Base-by-base conservation (phyloP, 2,888 invertebrate genomes). In the Bombyx huttoni region DNA sequence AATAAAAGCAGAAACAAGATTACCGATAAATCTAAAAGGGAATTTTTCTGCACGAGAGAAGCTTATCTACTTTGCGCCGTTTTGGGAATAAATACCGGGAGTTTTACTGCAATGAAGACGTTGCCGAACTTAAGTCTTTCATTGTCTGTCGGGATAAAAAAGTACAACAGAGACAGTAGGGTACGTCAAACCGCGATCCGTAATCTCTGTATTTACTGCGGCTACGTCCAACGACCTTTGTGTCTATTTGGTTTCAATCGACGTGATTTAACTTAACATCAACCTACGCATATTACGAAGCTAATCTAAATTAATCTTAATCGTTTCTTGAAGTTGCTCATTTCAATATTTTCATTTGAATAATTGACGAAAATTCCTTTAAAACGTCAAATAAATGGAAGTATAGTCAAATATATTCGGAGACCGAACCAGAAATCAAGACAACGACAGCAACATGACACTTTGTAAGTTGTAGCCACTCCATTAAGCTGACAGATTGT, bases 61-160 rank as follows among this genome's bases (percentile, higher is more conserved):
- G 78, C 80, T 81, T 83, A 82, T 78, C 78, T 79, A 68, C 77
- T 81, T 81, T 80, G 68, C 75, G 75, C 79, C 73, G 76, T 75
- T 81, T 78, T 72, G 70, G 81, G 75, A 76, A 79, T 79, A 81
- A 78, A 78, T 79, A 75, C 78, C 62, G 65, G 56, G 63, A 65
- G 72, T 67, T 68, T 78, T 75, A 73, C 68, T 70, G 77, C 79
- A 77, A 75, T 75, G 75, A 80, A 71, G 72, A 75, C 69, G 74
- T 65, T 64, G 60, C 71, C 66, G 67, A 73, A 74, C 75, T 70
- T 80, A 81, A 82, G 76, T 73, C 77, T 69, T 56, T 74, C 70
- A 75, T 81, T 84, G 80, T 82, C 74, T 78, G 76, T 75, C 67
- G 65, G 80, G 78, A 81, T 80, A 79, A 81, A 78, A 78, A 77